Conservation (phyloP, 2,888 invertebrate genomes). For the Spodoptera exigua region DNA sequence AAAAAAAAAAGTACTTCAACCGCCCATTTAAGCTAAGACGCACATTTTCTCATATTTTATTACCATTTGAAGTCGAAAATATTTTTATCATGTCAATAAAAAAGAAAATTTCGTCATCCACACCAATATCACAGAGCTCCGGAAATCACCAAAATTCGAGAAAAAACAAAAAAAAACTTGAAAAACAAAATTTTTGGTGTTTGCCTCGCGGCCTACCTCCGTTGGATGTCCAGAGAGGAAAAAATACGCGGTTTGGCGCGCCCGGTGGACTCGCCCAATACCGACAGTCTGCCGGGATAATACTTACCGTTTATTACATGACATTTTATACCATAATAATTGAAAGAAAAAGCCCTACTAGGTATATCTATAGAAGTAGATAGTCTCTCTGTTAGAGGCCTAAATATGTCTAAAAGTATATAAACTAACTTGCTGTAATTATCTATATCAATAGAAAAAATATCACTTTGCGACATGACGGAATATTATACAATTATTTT, state of each 20-base stretch:
- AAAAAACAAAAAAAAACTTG: slow-evolving; percentile 48
- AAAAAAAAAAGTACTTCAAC: no score
- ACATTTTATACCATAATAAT: slow-evolving; percentile 18
- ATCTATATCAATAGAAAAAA: slow-evolving; percentile 3
- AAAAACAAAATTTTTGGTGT: slow-evolving; percentile 46
- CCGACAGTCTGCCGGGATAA: slow-evolving; percentile 81
- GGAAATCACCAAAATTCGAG: slow-evolving; percentile 51
- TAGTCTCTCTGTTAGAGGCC: background rate
- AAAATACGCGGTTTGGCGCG: slow-evolving; percentile 87
- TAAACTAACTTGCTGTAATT: slow-evolving; percentile 17
- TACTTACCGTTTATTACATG: slow-evolving; percentile 65
- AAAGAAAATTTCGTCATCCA: slow-evolving; percentile 7
- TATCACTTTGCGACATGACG: slow-evolving; percentile 55
- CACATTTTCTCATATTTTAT: no score
- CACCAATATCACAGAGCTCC: slow-evolving; percentile 50
- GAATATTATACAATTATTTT: slow-evolving; percentile 4
- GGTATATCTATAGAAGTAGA: background rate
- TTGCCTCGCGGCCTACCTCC: slow-evolving; percentile 78
- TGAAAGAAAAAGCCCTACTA: slow-evolving; percentile 9
- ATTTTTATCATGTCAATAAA: no score
- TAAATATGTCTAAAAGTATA: background rate
- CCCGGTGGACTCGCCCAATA: slow-evolving; percentile 83
- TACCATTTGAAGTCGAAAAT: no score
- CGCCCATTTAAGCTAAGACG: no score
- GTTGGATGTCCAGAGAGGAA: slow-evolving; percentile 86